Conservation (phyloP, 2,797 vertebrate species). For the Manis javanica region DNA sequence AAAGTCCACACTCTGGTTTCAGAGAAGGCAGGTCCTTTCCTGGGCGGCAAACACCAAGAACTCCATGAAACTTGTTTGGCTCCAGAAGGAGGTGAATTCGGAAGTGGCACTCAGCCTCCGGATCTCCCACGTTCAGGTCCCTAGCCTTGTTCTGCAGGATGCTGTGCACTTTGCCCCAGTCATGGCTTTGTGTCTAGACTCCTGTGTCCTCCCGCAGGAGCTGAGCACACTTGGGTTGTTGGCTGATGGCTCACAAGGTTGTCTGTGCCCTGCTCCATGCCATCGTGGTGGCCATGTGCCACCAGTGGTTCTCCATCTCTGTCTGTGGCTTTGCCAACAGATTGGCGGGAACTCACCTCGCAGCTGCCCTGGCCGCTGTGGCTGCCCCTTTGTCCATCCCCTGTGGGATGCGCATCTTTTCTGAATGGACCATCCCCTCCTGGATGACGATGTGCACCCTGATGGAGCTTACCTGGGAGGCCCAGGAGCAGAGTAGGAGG, state of each 20-base stretch:
- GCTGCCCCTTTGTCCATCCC: not conserved
- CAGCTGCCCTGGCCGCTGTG: too few relatives aligned
- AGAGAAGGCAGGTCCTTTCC: not conserved
- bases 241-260: fast-evolving
- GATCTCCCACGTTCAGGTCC: not conserved
- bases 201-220: not conserved
- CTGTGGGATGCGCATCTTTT: not conserved
- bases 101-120: too few relatives aligned
- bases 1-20: fast-evolving
- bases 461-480: too few relatives aligned
- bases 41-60: not conserved
- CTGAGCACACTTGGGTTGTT: not conserved
- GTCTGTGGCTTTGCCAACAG: not conserved
- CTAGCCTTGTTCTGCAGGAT: not conserved
- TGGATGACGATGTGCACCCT: not conserved
- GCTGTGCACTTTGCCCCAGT: too few relatives aligned
- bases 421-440: not conserved
- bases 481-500: too few relatives aligned
- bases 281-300: fast-evolving
- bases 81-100: not conserved
- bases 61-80: not conserved
- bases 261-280: too few relatives aligned
- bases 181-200: not conserved
- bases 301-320: not conserved
- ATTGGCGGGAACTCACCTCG: not conserved